These are phyloP conservation scores for Eupithecia subfuscata DNA, from an alignment of 2,888 invertebrate species.

Conservation along the genomic window DNA sequence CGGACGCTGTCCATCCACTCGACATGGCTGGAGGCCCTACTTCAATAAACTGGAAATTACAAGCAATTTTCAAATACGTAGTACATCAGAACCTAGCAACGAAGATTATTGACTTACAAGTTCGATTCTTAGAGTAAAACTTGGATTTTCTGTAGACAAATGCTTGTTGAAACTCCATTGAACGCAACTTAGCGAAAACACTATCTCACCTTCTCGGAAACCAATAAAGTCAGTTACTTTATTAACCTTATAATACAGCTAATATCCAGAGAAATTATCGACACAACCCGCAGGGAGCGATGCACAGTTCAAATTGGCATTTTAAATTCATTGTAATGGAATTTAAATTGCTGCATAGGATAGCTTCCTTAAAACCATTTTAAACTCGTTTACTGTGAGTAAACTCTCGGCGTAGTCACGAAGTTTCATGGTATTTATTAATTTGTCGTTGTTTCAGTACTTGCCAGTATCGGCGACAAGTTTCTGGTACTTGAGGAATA, in stretches of 20 bases:
- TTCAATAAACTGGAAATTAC: conserved; percentile 44
- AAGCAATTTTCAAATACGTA: conserved; percentile 20
- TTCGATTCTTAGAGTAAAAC: not conserved
- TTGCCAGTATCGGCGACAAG: conserved; percentile 24
- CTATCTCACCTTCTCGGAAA: conserved; percentile 2
- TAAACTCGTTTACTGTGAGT: conserved; percentile 65
- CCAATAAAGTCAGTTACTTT: conserved; percentile 43
- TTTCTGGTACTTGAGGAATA: conserved; percentile 12
- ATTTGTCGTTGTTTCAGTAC: conserved; percentile 35
- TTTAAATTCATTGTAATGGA: conserved; percentile 74
- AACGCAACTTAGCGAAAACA: not conserved
- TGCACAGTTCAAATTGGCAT: conserved; percentile 69
- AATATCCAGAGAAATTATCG: conserved; percentile 57
- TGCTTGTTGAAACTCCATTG: not conserved
- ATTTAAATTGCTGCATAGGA: conserved; percentile 73
- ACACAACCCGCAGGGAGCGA: conserved; percentile 48
- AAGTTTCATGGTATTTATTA: conserved; percentile 69
- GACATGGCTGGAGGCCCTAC: conserved; percentile 49
- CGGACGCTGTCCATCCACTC: conserved; percentile 55
- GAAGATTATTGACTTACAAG: not conserved
- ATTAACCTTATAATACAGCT: conserved; percentile 43
- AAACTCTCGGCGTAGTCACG: conserved; percentile 67
- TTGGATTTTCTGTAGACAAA: not conserved
- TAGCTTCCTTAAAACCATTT: conserved; percentile 71
- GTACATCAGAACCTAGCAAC: not conserved